These are phyloP conservation scores for Pelodytes ibericus DNA, from an alignment of 2,797 vertebrate genomes.

Conservation along the genomic window DNA sequence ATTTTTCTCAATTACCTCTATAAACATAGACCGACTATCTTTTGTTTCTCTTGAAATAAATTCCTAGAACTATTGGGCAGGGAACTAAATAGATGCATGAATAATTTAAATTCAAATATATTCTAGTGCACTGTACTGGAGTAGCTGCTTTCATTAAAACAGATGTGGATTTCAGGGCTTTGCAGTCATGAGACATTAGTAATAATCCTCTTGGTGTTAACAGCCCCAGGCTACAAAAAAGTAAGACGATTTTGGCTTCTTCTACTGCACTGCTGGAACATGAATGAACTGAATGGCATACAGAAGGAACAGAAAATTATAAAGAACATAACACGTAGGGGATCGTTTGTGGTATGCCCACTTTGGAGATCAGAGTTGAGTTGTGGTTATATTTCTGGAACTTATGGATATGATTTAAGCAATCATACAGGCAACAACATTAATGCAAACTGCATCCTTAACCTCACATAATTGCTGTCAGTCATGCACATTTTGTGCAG, in stretches of 20 bases:
- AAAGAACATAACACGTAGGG: neutral
- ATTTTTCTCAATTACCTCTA: too few species aligned
- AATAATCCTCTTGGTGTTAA: neutral
- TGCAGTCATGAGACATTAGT: neutral
- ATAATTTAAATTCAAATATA: neutral
- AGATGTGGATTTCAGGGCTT: neutral
- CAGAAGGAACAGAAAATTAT: neutral
- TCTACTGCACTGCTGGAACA: neutral
- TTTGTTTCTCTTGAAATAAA: too few species aligned
- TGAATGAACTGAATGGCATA: neutral
- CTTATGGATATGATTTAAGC: conserved; percentile 11
- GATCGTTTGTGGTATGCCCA: neutral
- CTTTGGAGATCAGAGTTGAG: neutral
- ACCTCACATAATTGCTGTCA: conserved; percentile 6
- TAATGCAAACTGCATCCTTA: conserved; percentile 2
- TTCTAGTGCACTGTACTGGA: too few species aligned
- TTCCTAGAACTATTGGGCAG: too few species aligned
- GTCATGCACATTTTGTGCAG: conserved; percentile 15
- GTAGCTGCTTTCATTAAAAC: neutral
- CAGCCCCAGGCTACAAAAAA: neutral
- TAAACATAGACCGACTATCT: too few species aligned
- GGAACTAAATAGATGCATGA: neutral
- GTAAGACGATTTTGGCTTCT: neutral
- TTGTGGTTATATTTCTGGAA: neutral
- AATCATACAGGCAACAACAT: conserved; percentile 5